Percentiles rank a stretch among this genome's conserved stretches.
Conservation (phyloP, 1,140 invertebrate species). For the Orchestia grillus region DNA sequence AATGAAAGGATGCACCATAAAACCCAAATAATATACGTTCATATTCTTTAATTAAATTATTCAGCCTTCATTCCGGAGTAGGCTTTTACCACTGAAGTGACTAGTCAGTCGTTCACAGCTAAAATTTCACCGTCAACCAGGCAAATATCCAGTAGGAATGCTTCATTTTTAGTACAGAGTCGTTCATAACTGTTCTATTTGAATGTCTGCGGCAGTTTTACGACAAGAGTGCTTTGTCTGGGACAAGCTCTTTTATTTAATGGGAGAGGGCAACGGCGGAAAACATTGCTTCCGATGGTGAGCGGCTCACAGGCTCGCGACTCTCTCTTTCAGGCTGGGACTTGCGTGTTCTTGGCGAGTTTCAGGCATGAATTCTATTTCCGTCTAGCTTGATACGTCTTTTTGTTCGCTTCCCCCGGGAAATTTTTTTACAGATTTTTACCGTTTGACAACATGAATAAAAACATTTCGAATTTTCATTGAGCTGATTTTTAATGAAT, state of each 20-base stretch:
- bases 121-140: not conserved
- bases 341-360: not conserved
- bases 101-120: not conserved
- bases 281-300: conserved; percentile 43
- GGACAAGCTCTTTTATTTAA: conserved; percentile 20
- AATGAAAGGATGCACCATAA: too few relatives aligned
- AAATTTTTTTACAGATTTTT: not conserved
- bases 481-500: not conserved
- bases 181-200: conserved; percentile 53
- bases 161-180: not conserved
- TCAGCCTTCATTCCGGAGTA: not conserved
- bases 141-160: not conserved
- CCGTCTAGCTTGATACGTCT: not conserved
- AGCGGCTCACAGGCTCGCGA: not conserved
- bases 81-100: not conserved
- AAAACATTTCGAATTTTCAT: not conserved
- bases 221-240: conserved; percentile 44
- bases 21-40: not conserved
- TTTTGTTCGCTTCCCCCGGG: not conserved
- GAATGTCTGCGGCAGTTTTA: conserved; percentile 44
- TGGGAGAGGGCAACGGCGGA: not conserved
- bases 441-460: not conserved
- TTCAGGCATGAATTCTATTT: not conserved
- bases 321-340: not conserved
- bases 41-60: not conserved